A percentile compares a stretch with the other conserved stretches of the same genome.
phyloP scores from a whole-genome alignment of 2,888 invertebrate genomes.

The Neoscelio sp. region DNA sequence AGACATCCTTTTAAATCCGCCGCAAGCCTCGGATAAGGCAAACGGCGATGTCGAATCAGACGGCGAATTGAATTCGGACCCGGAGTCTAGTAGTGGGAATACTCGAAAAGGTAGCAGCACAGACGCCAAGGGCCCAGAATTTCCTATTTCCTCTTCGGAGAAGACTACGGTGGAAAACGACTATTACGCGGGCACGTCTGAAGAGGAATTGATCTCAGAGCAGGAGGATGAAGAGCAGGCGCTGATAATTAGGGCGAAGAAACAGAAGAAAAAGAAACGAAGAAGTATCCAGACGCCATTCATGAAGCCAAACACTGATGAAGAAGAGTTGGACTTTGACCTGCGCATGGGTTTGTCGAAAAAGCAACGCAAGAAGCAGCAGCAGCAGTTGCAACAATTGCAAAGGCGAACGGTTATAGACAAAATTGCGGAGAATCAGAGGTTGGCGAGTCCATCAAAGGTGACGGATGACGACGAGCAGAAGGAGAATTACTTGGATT shows the following conservation, averaged over 20 bases:
- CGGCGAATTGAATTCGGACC: conserved; percentile 76
- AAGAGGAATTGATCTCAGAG: conserved; percentile 79
- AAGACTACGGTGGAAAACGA: conserved; percentile 70
- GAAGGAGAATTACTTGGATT: conserved; percentile 55
- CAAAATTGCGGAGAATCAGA: conserved; percentile 66
- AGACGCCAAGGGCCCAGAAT: conserved; percentile 56
- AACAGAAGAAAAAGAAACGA: conserved; percentile 76
- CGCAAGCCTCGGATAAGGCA: conserved; percentile 42
- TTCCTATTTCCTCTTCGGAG: conserved; percentile 60
- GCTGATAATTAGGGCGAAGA: conserved; percentile 68
- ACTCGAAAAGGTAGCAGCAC: conserved; percentile 39
- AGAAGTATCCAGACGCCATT: conserved; percentile 72
- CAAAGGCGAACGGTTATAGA: conserved; percentile 68
- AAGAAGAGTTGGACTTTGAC: conserved; percentile 76
- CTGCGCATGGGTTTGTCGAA: conserved; percentile 81
- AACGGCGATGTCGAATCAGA: conserved; percentile 71
- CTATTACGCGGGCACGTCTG: conserved; percentile 74
- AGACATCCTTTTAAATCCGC: conserved; percentile 76
- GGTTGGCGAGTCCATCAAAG: conserved; percentile 44
- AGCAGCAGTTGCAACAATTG: conserved; percentile 66
- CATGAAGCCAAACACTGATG: conserved; percentile 74
- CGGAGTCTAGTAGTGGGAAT: conserved; percentile 65
- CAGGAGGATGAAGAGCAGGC: conserved; percentile 73
- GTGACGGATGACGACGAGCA: conserved; percentile 63
- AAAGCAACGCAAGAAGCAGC: conserved; percentile 82